Percentiles rank a stretch among this genome's conserved stretches.
Evolutionary conservation across 2,113 vertebrate genomes (phyloP).

Genomic region (Rana temporaria): DNA sequence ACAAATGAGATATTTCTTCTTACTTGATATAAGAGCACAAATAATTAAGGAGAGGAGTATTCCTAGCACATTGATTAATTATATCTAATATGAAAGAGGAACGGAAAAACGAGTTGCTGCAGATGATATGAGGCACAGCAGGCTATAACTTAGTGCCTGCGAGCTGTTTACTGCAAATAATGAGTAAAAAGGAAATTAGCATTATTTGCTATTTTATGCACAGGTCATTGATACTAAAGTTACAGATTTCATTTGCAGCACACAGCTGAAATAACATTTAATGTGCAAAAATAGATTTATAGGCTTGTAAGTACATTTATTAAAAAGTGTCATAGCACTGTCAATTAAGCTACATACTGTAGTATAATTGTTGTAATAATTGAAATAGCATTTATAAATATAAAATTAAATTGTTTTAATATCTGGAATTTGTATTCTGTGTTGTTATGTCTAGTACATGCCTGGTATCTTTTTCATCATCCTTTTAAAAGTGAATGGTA

Average conservation of each 20-base stretch:
- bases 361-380: too few species aligned
- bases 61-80: conserved; percentile 73
- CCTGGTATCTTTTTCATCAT: too few species aligned
- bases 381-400: too few species aligned
- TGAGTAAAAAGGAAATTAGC: conserved; percentile 74
- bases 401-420: too few species aligned
- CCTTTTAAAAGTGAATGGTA: too few species aligned
- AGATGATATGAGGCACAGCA: conserved; percentile 74
- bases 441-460: too few species aligned
- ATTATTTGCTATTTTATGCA: conserved; percentile 72
- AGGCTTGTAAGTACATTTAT: not conserved
- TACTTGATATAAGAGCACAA: conserved; percentile 67
- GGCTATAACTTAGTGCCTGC: conserved; percentile 75
- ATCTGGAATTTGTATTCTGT: too few species aligned
- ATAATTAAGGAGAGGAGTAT: conserved; percentile 70
- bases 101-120: conserved; percentile 71
- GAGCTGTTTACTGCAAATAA: conserved; percentile 74
- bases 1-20: conserved; percentile 66
- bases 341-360: too few species aligned
- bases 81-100: conserved; percentile 70
- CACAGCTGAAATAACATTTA: conserved; percentile 66
- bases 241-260: conserved; percentile 74
- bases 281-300: conserved; percentile 40
- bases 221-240: conserved; percentile 72
- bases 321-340: too few species aligned